phyloP scores from a whole-genome alignment of 92 coral and sea anemone species.

The Diadumene lineata region DNA sequence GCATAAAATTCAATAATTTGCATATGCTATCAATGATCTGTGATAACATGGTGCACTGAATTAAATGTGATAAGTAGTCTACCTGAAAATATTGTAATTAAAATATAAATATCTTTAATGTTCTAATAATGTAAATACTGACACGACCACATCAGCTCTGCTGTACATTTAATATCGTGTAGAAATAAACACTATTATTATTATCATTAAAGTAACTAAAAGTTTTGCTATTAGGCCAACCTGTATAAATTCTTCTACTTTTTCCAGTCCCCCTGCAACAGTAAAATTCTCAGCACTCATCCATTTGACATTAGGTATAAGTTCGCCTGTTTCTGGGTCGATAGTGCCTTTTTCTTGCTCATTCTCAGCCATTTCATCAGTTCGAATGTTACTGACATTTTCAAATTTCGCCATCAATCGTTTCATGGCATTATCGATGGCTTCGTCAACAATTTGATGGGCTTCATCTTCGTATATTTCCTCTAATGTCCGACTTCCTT shows the following conservation, averaged over 20 bases:
- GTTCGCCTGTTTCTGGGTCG: conserved; percentile 76
- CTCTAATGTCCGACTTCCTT: conserved; percentile 74
- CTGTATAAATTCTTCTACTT: conserved; percentile 90
- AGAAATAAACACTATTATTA: too few relatives aligned
- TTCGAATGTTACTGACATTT: background rate
- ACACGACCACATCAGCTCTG: too few relatives aligned
- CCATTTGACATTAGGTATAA: conserved; percentile 91
- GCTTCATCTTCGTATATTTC: conserved; percentile 90
- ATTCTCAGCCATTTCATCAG: conserved; percentile 6
- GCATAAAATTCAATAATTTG: too few relatives aligned
- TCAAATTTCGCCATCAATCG: conserved; percentile 48
- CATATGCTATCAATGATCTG: too few relatives aligned
- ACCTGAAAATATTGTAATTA: too few relatives aligned
- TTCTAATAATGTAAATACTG: too few relatives aligned
- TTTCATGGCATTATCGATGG: conserved; percentile 86
- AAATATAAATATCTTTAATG: too few relatives aligned
- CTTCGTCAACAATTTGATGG: conserved; percentile 93
- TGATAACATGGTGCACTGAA: too few relatives aligned
- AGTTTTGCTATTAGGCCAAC: conserved; percentile 17
- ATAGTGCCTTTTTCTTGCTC: conserved; percentile 61
- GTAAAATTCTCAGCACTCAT: conserved; percentile 91
- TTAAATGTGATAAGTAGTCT: too few relatives aligned
- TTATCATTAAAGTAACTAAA: too few relatives aligned
- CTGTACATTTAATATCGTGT: too few relatives aligned
- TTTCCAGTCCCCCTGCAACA: conserved; percentile 86